A percentile compares a stretch with the other conserved stretches of the same genome.
phyloP scores from a whole-genome alignment of 2,113 vertebrate genomes.

The Prochilodus magdalenae region DNA sequence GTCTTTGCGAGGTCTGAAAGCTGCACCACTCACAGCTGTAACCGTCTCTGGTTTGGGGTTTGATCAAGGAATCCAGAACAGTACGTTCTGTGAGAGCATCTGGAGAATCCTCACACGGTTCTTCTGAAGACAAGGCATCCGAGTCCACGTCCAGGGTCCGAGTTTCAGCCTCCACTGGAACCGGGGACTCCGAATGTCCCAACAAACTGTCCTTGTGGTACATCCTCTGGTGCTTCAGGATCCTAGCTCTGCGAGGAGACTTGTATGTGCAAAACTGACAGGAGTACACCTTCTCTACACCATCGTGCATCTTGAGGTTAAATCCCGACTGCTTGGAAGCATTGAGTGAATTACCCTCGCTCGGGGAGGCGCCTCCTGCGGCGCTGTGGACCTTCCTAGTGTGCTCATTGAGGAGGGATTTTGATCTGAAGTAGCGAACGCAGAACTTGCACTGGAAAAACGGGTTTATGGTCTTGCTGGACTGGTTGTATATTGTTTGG shows the following conservation, averaged over 20 bases:
- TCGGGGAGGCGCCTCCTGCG: slow-evolving; percentile 70
- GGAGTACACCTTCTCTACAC: slow-evolving; percentile 91
- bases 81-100: slow-evolving; percentile 84
- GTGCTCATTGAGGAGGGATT: slow-evolving; percentile 94
- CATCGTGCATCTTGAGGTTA: slow-evolving; percentile 85
- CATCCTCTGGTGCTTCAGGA: slow-evolving; percentile 95
- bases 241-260: slow-evolving; percentile 89
- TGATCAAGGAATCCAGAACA: slow-evolving; percentile 89
- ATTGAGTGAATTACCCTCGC: slow-evolving; percentile 77
- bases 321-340: slow-evolving; percentile 79
- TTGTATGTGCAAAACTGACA: slow-evolving; percentile 98
- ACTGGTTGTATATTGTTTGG: slow-evolving; percentile 82
- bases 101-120: slow-evolving; percentile 81
- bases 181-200: slow-evolving; percentile 73
- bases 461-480: slow-evolving; percentile 83
- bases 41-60: slow-evolving; percentile 85
- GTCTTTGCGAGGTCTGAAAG: slow-evolving; percentile 91
- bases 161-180: slow-evolving; percentile 72
- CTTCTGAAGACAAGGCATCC: slow-evolving; percentile 77
- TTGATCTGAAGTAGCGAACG: slow-evolving; percentile 97
- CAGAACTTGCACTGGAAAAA: slow-evolving; percentile 99
- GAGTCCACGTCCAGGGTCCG: slow-evolving; percentile 61
- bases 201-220: slow-evolving; percentile 86
- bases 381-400: slow-evolving; percentile 90
- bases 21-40: slow-evolving; percentile 98